phyloP scores from a whole-genome alignment of 2,888 invertebrate species.

The Siphonodentalium dalli region DNA sequence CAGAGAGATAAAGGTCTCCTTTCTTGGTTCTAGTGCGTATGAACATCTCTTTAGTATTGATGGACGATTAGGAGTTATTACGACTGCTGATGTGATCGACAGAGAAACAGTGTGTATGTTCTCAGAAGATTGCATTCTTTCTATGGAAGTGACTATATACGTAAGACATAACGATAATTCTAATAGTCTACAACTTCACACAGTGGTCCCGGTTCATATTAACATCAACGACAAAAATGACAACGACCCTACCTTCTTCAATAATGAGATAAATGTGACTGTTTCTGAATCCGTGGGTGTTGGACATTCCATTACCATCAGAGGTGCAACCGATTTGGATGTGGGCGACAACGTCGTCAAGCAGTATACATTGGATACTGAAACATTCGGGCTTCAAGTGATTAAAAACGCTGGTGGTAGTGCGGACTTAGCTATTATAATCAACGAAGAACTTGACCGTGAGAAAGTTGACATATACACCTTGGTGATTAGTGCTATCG shows the following conservation, averaged over 20 bases:
- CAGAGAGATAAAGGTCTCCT: no score
- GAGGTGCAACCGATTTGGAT: conserved; percentile 47
- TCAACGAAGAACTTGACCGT: conserved; percentile 47
- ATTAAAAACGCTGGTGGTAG: conserved; percentile 36
- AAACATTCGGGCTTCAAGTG: conserved; percentile 43
- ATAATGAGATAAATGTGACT: conserved; percentile 32
- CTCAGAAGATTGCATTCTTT: conserved; percentile 31
- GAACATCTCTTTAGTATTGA: no score
- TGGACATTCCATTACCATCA: conserved; percentile 36
- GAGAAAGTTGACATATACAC: conserved; percentile 47
- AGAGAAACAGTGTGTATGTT: conserved; percentile 45
- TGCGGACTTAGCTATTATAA: conserved; percentile 45
- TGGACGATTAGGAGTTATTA: no score
- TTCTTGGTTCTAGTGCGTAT: no score
- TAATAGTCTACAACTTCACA: conserved; percentile 37
- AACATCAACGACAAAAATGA: conserved; percentile 47
- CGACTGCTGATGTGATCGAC: conserved; percentile 42
- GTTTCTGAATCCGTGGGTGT: conserved; percentile 44
- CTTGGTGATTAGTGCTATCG: conserved; percentile 46
- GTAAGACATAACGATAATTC: conserved; percentile 40
- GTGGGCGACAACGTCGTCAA: conserved; percentile 45
- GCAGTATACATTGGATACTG: conserved; percentile 39
- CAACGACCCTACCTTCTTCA: conserved; percentile 42
- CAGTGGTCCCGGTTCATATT: conserved; percentile 42
- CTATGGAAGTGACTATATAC: conserved; percentile 44